Evolutionary conservation across 2,888 invertebrate genomes (phyloP).

Genomic region (Xestia sexstrigata): DNA sequence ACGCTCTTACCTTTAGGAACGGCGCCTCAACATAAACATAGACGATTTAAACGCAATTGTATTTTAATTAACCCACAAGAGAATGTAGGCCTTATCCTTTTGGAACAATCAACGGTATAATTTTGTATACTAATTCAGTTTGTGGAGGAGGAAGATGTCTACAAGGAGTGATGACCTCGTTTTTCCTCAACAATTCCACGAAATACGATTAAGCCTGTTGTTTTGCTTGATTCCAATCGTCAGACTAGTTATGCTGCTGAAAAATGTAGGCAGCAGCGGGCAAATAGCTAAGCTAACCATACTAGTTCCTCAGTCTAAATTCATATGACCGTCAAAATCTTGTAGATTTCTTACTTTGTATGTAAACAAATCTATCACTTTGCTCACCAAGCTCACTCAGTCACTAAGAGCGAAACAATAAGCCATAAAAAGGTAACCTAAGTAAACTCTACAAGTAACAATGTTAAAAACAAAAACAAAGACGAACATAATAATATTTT

Average conservation of each 20-base stretch:
- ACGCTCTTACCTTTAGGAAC: constrained; percentile 55
- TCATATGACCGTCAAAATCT: not conserved
- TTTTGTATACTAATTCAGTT: constrained; percentile 48
- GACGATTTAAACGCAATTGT: constrained; percentile 69
- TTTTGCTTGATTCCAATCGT: not conserved
- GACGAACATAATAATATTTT: constrained; percentile 39
- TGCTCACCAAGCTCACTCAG: constrained; percentile 5
- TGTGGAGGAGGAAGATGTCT: constrained; percentile 7
- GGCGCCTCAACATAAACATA: constrained; percentile 53
- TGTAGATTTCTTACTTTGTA: not conserved
- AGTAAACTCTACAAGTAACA: constrained; percentile 38
- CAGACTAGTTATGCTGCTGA: not conserved
- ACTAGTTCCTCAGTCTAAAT: not conserved
- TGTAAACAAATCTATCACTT: not conserved
- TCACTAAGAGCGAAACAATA: constrained; percentile 34
- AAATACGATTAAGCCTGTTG: not conserved
- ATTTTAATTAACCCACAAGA: constrained; percentile 69
- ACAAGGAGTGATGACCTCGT: constrained; percentile 26
- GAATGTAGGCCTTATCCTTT: constrained; percentile 47
- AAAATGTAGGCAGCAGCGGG: not conserved
- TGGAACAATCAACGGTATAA: constrained; percentile 54
- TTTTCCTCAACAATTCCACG: not conserved
- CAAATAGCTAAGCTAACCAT: not conserved
- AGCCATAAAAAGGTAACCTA: constrained; percentile 31
- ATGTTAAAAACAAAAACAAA: constrained; percentile 49